These are phyloP conservation scores for Bucorvus abyssinicus DNA, from an alignment of 2,797 vertebrate species.

Conservation along the genomic window DNA sequence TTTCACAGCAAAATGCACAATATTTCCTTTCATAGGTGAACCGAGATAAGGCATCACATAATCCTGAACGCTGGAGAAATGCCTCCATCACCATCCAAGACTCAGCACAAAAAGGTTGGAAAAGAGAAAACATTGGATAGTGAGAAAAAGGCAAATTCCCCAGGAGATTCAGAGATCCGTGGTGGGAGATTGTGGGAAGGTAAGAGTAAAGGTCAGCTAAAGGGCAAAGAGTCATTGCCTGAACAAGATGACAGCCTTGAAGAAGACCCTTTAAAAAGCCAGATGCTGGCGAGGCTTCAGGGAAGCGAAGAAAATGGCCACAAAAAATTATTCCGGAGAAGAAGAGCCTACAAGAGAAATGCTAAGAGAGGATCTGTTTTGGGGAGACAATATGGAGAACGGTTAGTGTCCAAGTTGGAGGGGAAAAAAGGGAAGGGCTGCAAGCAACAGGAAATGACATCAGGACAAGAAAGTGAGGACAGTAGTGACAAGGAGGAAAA, in stretches of 20 bases:
- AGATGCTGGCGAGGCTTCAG: constrained; percentile 38
- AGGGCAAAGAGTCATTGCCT: not conserved
- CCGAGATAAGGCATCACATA: not conserved
- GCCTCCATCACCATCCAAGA: not conserved
- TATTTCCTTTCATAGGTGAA: not conserved
- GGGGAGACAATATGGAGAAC: not conserved
- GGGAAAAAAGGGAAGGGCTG: constrained; percentile 12
- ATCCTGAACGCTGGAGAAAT: not conserved
- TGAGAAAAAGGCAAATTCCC: not conserved
- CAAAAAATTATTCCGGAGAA: not conserved
- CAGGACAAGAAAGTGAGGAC: constrained; percentile 31
- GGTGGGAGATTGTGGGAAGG: not conserved
- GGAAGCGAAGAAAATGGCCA: constrained; percentile 4
- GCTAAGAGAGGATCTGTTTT: constrained; percentile 50
- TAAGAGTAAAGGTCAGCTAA: not conserved
- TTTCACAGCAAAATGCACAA: not conserved
- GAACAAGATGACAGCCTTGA: not conserved
- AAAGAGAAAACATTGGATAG: not conserved
- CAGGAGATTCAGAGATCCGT: not conserved
- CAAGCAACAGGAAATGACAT: not conserved
- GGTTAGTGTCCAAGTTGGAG: not conserved
- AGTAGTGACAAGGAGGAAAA: not conserved
- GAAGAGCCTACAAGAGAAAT: not conserved
- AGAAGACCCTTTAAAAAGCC: not conserved
- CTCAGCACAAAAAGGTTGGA: not conserved